phyloP scores from a whole-genome alignment of 2,113 vertebrate species.

The Taurulus bubalis region DNA sequence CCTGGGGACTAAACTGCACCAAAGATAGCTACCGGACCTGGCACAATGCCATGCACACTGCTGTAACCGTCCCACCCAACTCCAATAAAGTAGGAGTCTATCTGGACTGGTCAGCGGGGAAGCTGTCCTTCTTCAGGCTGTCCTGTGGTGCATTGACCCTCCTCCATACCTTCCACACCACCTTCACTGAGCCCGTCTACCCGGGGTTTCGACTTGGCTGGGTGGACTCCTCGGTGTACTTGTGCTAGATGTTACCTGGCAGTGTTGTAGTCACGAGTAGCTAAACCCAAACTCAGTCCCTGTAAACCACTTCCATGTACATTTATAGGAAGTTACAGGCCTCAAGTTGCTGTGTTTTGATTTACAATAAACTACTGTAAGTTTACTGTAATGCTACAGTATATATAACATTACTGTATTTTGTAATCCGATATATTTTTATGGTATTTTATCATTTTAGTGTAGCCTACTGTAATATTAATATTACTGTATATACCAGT shows the following conservation, averaged over 20 bases:
- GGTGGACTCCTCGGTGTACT: slow-evolving; percentile 51
- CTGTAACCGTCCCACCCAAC: background rate
- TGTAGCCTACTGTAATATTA: background rate
- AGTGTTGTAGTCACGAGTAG: background rate
- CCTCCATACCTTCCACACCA: slow-evolving; percentile 61
- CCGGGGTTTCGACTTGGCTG: slow-evolving; percentile 67
- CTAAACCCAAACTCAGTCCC: background rate
- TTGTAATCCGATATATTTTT: no score
- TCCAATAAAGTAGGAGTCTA: slow-evolving; percentile 63
- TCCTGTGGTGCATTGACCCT: slow-evolving; percentile 29
- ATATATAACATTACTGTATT: background rate
- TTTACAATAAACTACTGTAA: background rate
- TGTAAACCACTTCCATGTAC: background rate
- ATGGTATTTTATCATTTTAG: background rate
- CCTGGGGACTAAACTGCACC: slow-evolving; percentile 71
- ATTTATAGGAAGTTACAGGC: background rate
- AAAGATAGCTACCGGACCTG: slow-evolving; percentile 43
- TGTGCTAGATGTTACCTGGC: slow-evolving; percentile 38
- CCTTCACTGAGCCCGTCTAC: slow-evolving; percentile 67
- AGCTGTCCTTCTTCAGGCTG: slow-evolving; percentile 61
- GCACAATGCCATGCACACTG: slow-evolving; percentile 15
- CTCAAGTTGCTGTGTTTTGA: background rate
- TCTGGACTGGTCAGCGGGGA: slow-evolving; percentile 68
- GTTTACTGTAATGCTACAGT: background rate
- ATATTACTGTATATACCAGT: no score